Conservation (phyloP, 2,113 vertebrate species). For the Arothron firmamentum region DNA sequence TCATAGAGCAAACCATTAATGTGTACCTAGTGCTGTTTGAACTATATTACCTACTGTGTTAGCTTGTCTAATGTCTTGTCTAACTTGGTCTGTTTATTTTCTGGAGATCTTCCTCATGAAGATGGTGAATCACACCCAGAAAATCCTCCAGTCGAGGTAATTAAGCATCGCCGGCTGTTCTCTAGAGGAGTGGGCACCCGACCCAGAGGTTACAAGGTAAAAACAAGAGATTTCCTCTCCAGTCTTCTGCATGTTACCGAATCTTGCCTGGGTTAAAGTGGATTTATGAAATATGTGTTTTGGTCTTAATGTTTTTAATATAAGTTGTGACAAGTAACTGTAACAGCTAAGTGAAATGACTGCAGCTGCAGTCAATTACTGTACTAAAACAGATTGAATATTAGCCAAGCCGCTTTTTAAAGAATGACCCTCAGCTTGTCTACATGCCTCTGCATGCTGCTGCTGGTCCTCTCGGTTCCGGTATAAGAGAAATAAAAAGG, state of each 20-base stretch:
- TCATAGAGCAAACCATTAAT: no score
- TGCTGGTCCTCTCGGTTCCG: no score
- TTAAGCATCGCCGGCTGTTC: conserved; percentile 53
- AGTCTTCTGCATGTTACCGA: not conserved
- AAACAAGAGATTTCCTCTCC: conserved; percentile 9
- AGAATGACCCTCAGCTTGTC: no score
- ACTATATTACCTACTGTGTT: not conserved
- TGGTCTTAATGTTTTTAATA: not conserved
- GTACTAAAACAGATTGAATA: no score
- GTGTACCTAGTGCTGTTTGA: no score
- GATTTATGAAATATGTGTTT: conserved; percentile 32
- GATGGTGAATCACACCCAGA: conserved; percentile 14
- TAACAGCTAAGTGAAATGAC: no score
- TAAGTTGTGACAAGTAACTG: no score
- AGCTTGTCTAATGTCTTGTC: not conserved
- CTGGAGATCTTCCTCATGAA: conserved; percentile 23
- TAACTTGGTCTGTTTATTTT: conserved; percentile 4
- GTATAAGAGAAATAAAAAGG: no score
- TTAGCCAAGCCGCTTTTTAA: no score
- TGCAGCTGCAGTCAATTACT: no score
- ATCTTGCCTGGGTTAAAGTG: conserved; percentile 42
- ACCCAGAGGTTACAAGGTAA: conserved; percentile 69
- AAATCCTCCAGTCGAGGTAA: conserved; percentile 30
- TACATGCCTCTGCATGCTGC: no score
- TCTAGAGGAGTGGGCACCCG: conserved; percentile 40